Conservation (phyloP, 2,888 invertebrate genomes). For the Metallyticus violacea region DNA sequence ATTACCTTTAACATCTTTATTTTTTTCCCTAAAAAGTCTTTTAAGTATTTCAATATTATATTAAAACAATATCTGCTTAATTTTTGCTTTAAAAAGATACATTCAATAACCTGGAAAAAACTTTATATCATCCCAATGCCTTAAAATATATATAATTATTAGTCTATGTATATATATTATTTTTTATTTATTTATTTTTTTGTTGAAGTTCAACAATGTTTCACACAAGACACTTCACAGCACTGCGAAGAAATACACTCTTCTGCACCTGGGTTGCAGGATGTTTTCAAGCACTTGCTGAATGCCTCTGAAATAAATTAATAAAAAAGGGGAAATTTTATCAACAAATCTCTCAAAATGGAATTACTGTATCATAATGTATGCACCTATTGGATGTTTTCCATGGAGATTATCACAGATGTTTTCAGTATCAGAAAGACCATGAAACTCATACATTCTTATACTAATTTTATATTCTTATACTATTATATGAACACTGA, state of each 20-base stretch:
- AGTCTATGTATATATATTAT: background rate
- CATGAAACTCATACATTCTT: no score
- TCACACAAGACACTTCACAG: background rate
- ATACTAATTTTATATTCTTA: background rate
- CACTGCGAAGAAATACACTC: no score
- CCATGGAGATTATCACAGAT: no score
- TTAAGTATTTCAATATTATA: background rate
- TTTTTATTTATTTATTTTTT: no score
- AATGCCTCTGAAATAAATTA: background rate
- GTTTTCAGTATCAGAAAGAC: no score
- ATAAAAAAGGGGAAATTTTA: background rate
- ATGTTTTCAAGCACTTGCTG: background rate
- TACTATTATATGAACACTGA: background rate
- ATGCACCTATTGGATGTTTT: no score
- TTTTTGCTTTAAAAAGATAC: no score
- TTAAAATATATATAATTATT: no score
- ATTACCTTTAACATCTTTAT: background rate
- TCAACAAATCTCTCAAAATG: background rate
- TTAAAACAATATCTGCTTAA: background rate
- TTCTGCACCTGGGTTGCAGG: background rate
- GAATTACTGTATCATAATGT: background rate
- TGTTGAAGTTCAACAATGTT: background rate
- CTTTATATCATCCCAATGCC: background rate
- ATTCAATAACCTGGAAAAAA: background rate
- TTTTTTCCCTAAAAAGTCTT: background rate